Conservation (phyloP, 1,140 invertebrate species). For the Rhyzopertha dominica region DNA sequence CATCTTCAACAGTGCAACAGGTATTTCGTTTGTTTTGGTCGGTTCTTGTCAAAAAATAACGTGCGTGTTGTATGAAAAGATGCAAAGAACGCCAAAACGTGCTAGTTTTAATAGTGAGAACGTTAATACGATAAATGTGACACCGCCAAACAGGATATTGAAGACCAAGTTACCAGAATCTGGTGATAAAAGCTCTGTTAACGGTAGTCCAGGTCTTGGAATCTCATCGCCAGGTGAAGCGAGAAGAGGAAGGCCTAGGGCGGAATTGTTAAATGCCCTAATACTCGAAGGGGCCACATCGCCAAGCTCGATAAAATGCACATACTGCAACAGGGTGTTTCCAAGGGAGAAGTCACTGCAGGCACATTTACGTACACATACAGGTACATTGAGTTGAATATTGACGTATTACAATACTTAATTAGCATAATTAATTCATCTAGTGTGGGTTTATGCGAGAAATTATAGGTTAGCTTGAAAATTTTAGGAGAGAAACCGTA, state of each 20-base stretch:
- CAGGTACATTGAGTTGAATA: conserved; percentile 53
- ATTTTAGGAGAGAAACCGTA: conserved; percentile 73
- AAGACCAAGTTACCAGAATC: conserved; percentile 30
- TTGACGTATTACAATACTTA: conserved; percentile 17
- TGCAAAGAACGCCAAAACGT: too few relatives aligned
- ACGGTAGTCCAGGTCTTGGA: conserved; percentile 28
- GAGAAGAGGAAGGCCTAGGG: conserved; percentile 64
- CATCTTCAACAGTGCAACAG: too few relatives aligned
- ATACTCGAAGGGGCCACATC: conserved; percentile 70
- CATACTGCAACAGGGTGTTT: conserved; percentile 70
- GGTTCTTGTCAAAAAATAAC: too few relatives aligned
- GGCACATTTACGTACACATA: conserved; percentile 76
- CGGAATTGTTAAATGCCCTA: conserved; percentile 64
- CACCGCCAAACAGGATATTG: conserved; percentile 32
- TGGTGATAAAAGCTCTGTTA: conserved; percentile 37
- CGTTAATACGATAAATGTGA: conserved; percentile 25
- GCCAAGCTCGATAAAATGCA: conserved; percentile 68
- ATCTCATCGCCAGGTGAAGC: conserved; percentile 39
- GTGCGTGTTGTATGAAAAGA: too few relatives aligned
- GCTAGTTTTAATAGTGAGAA: conserved; percentile 27
- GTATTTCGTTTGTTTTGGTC: too few relatives aligned
- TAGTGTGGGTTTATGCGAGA: conserved; percentile 14
- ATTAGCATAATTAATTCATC: conserved; percentile 6
- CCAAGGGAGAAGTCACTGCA: conserved; percentile 76
- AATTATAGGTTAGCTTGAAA: too few relatives aligned